These are phyloP conservation scores for Zeuzera pyrina DNA, from an alignment of 2,888 invertebrate genomes.

Conservation along the genomic window DNA sequence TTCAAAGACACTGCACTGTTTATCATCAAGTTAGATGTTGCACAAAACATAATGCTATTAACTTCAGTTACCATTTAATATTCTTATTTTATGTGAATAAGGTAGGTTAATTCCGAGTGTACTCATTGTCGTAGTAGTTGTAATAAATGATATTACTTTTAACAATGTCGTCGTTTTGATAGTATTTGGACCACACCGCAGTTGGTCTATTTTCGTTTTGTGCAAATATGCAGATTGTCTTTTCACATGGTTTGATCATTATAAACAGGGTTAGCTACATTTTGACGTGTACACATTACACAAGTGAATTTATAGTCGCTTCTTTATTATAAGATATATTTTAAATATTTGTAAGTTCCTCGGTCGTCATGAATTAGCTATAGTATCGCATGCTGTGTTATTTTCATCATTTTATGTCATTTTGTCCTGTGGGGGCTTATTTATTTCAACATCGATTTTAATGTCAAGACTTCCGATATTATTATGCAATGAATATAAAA, in stretches of 20 bases:
- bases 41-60: constrained; percentile 27
- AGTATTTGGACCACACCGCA: neutral
- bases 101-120: constrained; percentile 28
- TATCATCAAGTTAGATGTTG: constrained; percentile 18
- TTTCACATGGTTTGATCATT: constrained; percentile 6
- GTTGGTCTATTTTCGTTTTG: neutral
- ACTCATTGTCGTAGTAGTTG: constrained; percentile 25
- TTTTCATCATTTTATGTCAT: constrained; percentile 46
- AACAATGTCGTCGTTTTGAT: neutral
- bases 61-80: constrained; percentile 53
- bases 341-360: constrained; percentile 31
- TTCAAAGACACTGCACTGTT: no score
- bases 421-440: constrained; percentile 21
- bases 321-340: neutral
- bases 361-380: constrained; percentile 22
- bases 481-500: no score
- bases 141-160: constrained; percentile 53
- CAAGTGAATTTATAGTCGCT: neutral
- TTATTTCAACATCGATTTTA: constrained; percentile 35
- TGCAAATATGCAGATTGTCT: neutral
- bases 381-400: constrained; percentile 40
- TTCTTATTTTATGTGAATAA: no score
- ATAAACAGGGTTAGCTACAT: constrained; percentile 15
- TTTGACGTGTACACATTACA: constrained; percentile 8
- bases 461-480: constrained; percentile 53